These are phyloP conservation scores for Ophioninae sp. DNA, from an alignment of 2,888 invertebrate genomes.

Conservation along the genomic window DNA sequence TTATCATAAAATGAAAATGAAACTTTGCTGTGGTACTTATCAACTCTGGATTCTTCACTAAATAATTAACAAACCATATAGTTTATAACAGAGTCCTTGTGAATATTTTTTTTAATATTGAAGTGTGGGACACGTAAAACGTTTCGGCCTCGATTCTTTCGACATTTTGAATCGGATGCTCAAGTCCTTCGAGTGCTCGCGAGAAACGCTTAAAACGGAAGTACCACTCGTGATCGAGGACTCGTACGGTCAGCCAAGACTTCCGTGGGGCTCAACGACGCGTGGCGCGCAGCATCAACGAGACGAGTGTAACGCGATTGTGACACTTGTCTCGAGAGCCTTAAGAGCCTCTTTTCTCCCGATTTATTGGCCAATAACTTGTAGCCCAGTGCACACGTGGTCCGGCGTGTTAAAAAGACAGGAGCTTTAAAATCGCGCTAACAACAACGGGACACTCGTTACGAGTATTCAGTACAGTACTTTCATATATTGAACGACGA, in stretches of 20 bases:
- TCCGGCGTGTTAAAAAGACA: not conserved
- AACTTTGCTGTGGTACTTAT: too few relatives aligned
- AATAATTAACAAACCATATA: too few relatives aligned
- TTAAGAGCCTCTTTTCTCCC: not conserved
- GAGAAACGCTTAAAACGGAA: not conserved
- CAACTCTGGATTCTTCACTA: too few relatives aligned
- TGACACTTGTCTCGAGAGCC: not conserved
- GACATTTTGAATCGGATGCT: not conserved
- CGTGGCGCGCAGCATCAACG: not conserved
- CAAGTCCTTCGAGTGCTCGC: not conserved
- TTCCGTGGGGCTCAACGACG: not conserved
- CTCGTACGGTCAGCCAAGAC: not conserved
- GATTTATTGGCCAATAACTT: not conserved
- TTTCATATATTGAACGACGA: not conserved
- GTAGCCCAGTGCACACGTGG: not conserved
- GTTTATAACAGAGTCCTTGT: too few relatives aligned
- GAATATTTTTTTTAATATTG: not conserved
- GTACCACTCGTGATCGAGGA: not conserved
- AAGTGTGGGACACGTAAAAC: not conserved
- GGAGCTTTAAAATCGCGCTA: not conserved
- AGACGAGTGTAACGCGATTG: not conserved
- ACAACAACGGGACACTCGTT: not conserved
- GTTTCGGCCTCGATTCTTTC: not conserved
- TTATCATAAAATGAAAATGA: too few relatives aligned
- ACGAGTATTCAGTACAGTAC: not conserved